phyloP scores from a whole-genome alignment of 2,888 invertebrate genomes.

The Philereme transversata region DNA sequence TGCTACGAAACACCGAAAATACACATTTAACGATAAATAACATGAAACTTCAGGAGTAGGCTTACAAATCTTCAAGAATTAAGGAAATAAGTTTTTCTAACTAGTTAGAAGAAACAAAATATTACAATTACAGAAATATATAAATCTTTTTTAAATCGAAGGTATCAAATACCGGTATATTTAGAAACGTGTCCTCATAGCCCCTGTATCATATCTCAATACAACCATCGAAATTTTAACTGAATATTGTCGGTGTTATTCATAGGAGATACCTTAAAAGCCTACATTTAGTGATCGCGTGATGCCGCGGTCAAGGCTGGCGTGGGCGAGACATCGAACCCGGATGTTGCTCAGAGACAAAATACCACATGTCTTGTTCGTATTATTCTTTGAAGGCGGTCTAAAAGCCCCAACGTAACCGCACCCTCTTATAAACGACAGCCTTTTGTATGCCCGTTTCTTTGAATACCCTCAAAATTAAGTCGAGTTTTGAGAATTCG shows the following conservation, averaged over 20 bases:
- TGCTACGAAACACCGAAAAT: constrained; percentile 13
- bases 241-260: constrained; percentile 3
- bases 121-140: too few relatives aligned
- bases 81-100: too few relatives aligned
- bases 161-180: too few relatives aligned
- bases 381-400: constrained; percentile 23
- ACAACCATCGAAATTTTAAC: neutral
- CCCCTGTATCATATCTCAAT: neutral
- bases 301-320: constrained; percentile 70
- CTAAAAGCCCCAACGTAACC: constrained; percentile 32
- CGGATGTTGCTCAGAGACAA: constrained; percentile 60
- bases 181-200: too few relatives aligned
- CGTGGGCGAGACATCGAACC: constrained; percentile 76
- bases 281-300: constrained; percentile 31
- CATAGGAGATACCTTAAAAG: constrained; percentile 22
- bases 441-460: neutral
- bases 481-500: neutral
- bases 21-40: too few relatives aligned
- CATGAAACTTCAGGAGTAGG: too few relatives aligned
- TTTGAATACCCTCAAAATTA: constrained; percentile 4
- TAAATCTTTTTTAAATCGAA: too few relatives aligned
- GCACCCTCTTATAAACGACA: constrained; percentile 25
- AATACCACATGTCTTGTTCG: constrained; percentile 51
- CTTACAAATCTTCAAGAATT: too few relatives aligned
- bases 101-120: too few relatives aligned